phyloP scores from a whole-genome alignment of 2,797 vertebrate genomes.

The Myiothlypis coronata region DNA sequence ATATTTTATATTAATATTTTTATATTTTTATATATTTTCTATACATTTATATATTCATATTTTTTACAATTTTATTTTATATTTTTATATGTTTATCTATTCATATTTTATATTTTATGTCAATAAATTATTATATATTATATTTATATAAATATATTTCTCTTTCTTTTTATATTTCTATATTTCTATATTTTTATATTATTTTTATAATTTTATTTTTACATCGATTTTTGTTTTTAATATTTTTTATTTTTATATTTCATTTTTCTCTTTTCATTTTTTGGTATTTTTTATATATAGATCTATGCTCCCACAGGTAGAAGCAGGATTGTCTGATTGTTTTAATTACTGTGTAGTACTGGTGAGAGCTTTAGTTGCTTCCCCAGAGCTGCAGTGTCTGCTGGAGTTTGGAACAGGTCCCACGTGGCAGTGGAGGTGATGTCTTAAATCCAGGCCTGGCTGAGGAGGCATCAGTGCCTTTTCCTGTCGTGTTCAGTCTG shows the following conservation, averaged over 20 bases:
- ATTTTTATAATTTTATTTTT: background rate
- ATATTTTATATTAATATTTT: too few species aligned
- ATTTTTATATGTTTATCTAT: too few species aligned
- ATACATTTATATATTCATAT: too few species aligned
- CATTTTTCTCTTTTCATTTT: background rate
- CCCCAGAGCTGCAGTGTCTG: background rate
- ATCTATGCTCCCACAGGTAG: accelerated
- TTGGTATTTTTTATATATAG: background rate
- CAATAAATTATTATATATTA: too few species aligned
- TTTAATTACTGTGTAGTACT: background rate
- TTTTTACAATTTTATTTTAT: too few species aligned
- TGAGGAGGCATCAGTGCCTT: background rate
- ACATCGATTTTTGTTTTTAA: too few species aligned
- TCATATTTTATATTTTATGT: too few species aligned
- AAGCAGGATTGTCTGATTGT: background rate
- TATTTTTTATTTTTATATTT: background rate
- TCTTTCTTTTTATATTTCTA: background rate
- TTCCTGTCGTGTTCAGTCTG: accelerated
- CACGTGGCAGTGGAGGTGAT: background rate
- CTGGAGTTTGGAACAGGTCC: background rate
- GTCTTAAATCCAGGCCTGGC: background rate
- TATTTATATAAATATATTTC: background rate
- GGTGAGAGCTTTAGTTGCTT: background rate
- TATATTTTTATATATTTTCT: background rate
- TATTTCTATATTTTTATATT: too few species aligned